Evolutionary conservation across 2,888 invertebrate species (phyloP).

Genomic region (Diloba caeruleocephala): DNA sequence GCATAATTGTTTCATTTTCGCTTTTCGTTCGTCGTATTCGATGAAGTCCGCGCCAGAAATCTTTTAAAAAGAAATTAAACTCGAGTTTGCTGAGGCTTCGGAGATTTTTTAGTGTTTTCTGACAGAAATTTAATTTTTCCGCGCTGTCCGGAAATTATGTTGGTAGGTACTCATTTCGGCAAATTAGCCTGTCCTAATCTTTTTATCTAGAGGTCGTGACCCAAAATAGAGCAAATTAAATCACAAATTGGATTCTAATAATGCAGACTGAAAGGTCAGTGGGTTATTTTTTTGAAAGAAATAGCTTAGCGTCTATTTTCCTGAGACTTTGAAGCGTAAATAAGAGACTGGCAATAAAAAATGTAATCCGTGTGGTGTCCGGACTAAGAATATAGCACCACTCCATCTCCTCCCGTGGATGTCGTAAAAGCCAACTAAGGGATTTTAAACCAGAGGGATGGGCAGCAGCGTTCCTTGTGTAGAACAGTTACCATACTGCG

Average conservation of each 20-base stretch:
- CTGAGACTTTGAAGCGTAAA: not conserved
- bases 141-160: conserved; percentile 48
- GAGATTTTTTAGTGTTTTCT: conserved; percentile 68
- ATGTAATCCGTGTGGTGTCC: too few species aligned
- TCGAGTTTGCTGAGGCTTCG: conserved; percentile 64
- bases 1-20: conserved; percentile 87
- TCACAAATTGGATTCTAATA: conserved; percentile 9
- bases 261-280: not conserved
- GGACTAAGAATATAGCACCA: too few species aligned
- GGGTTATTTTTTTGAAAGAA: not conserved
- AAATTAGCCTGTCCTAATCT: conserved; percentile 36
- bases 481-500: too few species aligned
- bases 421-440: too few species aligned
- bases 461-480: too few species aligned
- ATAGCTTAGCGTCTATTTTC: not conserved
- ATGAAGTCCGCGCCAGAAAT: conserved; percentile 72
- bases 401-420: too few species aligned
- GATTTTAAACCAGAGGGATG: too few species aligned
- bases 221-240: conserved; percentile 29
- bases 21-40: conserved; percentile 74
- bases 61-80: conserved; percentile 81
- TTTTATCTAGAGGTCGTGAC: conserved; percentile 26
- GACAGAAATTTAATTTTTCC: conserved; percentile 57
- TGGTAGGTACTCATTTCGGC: conserved; percentile 46
- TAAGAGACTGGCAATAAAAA: not conserved